phyloP scores from a whole-genome alignment of 2,797 vertebrate species.

The Lerista edwardsae region DNA sequence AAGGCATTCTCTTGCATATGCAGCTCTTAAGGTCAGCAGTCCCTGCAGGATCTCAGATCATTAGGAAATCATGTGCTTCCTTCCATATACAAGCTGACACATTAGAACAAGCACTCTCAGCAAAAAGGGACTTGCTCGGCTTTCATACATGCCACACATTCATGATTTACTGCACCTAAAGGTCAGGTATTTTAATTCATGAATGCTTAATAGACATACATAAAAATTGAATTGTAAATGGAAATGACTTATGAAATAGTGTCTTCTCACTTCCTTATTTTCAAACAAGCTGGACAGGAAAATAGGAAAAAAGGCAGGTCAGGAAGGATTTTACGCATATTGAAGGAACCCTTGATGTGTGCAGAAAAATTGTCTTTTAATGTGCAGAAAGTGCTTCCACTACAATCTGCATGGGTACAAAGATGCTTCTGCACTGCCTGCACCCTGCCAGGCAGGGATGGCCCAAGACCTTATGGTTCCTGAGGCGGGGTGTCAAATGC shows the following conservation, averaged over 20 bases:
- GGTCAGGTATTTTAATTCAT: slow-evolving; percentile 25
- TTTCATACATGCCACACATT: background rate
- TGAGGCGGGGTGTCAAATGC: no score
- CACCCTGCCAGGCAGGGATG: background rate
- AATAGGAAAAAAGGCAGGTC: background rate
- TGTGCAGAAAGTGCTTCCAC: background rate
- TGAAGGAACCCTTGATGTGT: background rate
- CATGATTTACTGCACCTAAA: background rate
- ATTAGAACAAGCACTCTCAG: slow-evolving; percentile 15
- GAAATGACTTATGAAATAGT: background rate
- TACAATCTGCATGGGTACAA: background rate
- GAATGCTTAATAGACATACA: background rate
- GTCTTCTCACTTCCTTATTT: background rate
- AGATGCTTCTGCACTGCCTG: background rate
- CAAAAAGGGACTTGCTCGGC: background rate
- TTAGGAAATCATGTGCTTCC: accelerated
- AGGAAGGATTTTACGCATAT: background rate
- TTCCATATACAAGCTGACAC: background rate
- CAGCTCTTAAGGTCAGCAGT: slow-evolving; percentile 8
- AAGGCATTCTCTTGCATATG: background rate
- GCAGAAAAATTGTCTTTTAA: background rate
- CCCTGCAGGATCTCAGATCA: background rate
- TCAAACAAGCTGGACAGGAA: background rate
- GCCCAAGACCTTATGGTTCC: no score
- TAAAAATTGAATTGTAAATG: background rate